phyloP scores from a whole-genome alignment of 2,888 invertebrate genomes.

The Papilio gigon region DNA sequence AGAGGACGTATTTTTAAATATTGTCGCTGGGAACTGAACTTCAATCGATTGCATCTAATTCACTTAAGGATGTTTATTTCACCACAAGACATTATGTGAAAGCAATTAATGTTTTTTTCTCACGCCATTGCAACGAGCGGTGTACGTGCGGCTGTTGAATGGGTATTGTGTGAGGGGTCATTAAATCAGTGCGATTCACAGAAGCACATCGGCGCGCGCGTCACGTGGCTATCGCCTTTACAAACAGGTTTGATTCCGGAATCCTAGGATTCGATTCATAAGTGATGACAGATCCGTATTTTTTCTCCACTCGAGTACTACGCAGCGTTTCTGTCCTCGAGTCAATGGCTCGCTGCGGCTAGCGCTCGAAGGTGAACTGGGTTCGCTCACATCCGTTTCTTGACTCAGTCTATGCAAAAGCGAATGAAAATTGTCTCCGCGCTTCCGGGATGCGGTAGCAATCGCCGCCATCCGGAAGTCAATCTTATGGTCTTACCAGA shows the following conservation, averaged over 20 bases:
- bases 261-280: not conserved
- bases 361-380: conserved; percentile 52
- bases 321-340: conserved; percentile 41
- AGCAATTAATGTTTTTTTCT: conserved; percentile 4
- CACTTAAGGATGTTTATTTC: not conserved
- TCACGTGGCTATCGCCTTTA: conserved; percentile 7
- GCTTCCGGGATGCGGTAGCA: conserved; percentile 31
- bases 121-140: not conserved
- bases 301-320: not conserved
- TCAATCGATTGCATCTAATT: no score
- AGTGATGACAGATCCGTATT: conserved; percentile 26
- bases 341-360: conserved; percentile 55
- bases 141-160: not conserved
- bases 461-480: not conserved
- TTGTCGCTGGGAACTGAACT: no score
- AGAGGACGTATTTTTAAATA: no score
- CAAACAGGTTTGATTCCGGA: conserved; percentile 30
- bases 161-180: not conserved
- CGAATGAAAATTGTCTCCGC: not conserved
- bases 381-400: conserved; percentile 45
- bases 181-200: conserved; percentile 1
- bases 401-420: conserved; percentile 8
- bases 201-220: conserved; percentile 4
- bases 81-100: not conserved
- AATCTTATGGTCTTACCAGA: not conserved